Conservation (phyloP, 2,113 vertebrate genomes). For the Myanophis thanlyinensis region DNA sequence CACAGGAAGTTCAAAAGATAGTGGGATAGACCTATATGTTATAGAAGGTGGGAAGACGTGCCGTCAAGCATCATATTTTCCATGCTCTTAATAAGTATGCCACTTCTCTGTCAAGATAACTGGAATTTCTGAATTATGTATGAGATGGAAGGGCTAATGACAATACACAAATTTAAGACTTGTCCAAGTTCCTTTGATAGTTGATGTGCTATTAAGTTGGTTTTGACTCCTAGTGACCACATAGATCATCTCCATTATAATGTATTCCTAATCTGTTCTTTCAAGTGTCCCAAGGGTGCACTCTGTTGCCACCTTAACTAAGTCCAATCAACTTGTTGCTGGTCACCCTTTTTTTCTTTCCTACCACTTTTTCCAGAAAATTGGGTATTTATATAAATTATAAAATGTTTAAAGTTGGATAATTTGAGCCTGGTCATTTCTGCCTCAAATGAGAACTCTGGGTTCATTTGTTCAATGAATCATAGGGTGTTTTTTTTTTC, state of each 20-base stretch:
- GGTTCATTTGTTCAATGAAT: neutral
- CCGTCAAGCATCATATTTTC: neutral
- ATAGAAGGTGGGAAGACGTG: neutral
- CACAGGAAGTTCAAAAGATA: neutral
- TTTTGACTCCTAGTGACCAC: neutral
- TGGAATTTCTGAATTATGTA: neutral
- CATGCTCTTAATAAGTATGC: neutral
- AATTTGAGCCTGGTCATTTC: neutral
- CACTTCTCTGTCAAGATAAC: neutral
- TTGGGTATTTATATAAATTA: neutral
- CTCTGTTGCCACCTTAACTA: neutral
- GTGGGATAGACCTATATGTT: neutral
- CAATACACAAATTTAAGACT: neutral
- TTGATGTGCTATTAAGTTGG: neutral
- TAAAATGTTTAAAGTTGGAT: neutral
- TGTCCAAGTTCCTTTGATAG: neutral
- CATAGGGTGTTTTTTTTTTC: neutral
- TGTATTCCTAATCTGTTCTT: neutral
- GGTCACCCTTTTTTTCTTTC: neutral
- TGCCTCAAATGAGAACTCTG: neutral
- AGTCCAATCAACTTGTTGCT: neutral
- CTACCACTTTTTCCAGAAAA: neutral
- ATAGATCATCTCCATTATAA: neutral
- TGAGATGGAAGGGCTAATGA: neutral
- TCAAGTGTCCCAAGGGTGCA: neutral